Percentiles rank a stretch among this genome's conserved stretches.
These are phyloP conservation scores for Drosophila kohkoa DNA, from an alignment of 1,140 invertebrate genomes.

Conservation along the genomic window DNA sequence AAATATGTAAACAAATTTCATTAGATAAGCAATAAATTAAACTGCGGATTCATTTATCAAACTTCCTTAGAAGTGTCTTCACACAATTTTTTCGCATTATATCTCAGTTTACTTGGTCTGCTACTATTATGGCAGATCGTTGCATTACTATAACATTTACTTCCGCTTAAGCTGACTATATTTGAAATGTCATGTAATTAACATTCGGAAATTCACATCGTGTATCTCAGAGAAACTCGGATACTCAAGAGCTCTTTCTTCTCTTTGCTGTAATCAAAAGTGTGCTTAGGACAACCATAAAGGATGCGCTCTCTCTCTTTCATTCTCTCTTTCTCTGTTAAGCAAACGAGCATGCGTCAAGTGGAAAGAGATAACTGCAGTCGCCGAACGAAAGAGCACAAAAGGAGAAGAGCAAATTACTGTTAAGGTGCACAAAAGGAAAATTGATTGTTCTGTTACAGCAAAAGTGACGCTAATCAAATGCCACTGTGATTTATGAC, in stretches of 20 bases:
- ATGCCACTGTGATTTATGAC: constrained; percentile 49
- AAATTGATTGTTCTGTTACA: constrained; percentile 45
- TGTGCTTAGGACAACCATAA: constrained; percentile 4
- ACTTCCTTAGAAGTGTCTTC: no score
- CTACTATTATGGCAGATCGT: no score
- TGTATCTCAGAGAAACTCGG: neutral
- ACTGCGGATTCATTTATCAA: no score
- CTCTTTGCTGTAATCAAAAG: neutral
- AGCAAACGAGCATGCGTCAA: constrained; percentile 8
- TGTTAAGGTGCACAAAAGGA: constrained; percentile 21
- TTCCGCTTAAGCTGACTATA: no score
- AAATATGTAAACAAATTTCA: no score
- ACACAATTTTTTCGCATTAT: no score
- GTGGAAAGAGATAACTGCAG: constrained; percentile 8
- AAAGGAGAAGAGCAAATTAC: constrained; percentile 16
- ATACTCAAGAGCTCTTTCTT: neutral
- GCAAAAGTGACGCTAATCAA: constrained; percentile 56
- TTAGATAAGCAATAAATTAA: no score
- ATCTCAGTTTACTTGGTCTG: no score
- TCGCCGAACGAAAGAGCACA: neutral
- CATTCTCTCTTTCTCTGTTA: neutral
- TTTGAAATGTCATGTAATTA: no score
- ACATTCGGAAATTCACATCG: no score
- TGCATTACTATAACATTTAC: no score
- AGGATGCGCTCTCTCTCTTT: neutral